A percentile compares a stretch with the other conserved stretches of the same genome.
These are phyloP conservation scores for Brachyhypopomus occidentalis DNA, from an alignment of 2,113 vertebrate species.

Conservation along the genomic window DNA sequence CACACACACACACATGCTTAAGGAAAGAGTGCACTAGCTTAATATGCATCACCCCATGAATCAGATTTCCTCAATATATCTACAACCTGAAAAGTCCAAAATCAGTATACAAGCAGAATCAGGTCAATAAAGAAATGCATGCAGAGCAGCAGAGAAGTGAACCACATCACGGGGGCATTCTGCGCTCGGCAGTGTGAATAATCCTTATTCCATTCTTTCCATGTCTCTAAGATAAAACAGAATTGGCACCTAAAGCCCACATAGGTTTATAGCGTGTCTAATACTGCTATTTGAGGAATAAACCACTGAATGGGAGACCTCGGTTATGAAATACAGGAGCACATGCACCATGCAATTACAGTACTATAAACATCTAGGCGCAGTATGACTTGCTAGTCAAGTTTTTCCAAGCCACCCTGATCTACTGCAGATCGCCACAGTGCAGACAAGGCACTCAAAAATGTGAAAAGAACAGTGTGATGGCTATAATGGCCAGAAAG, in stretches of 20 bases:
- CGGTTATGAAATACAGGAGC: background rate
- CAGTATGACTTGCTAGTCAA: background rate
- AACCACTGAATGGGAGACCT: no score
- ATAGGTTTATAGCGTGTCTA: no score
- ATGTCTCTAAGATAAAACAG: background rate
- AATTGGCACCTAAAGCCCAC: no score
- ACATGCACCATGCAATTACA: constrained; percentile 2
- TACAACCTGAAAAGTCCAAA: background rate
- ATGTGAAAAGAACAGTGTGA: background rate
- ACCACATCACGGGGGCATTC: background rate
- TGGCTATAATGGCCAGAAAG: background rate
- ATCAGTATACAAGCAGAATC: background rate
- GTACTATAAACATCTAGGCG: no score
- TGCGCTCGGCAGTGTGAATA: background rate
- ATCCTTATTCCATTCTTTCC: background rate
- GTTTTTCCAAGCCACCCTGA: background rate
- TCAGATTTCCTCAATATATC: no score
- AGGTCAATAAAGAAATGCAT: background rate
- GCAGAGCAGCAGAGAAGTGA: background rate
- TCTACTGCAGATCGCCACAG: background rate
- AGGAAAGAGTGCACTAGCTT: no score
- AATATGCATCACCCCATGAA: no score
- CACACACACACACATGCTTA: background rate
- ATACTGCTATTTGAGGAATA: no score
- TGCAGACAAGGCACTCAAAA: background rate